Conservation (phyloP, 1,140 invertebrate genomes). For the Pogonomyrmex barbatus region DNA sequence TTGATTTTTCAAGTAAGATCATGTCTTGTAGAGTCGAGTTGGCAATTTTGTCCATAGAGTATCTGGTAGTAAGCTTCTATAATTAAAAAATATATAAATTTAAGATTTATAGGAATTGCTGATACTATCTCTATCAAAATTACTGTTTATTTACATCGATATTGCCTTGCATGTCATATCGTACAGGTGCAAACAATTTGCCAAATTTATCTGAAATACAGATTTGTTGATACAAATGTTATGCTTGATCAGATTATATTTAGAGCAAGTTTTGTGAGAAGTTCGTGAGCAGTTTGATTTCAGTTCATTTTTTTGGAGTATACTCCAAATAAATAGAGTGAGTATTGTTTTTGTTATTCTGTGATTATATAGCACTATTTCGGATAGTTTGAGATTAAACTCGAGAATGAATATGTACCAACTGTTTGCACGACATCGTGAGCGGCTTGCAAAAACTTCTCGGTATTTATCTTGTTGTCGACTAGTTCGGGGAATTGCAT, state of each 20-base stretch:
- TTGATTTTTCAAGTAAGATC: constrained; percentile 87
- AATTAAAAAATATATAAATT: constrained; percentile 58
- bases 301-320: too few relatives aligned
- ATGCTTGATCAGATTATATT: constrained; percentile 3
- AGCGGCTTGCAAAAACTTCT: constrained; percentile 88
- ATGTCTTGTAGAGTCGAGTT: constrained; percentile 89
- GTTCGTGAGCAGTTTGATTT: too few relatives aligned
- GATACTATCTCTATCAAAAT: background rate
- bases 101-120: constrained; percentile 41
- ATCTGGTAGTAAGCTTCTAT: constrained; percentile 89
- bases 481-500: constrained; percentile 79
- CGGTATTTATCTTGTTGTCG: constrained; percentile 88
- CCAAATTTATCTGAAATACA: constrained; percentile 89
- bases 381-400: constrained; percentile 9
- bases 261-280: constrained; percentile 20
- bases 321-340: too few relatives aligned
- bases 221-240: constrained; percentile 21
- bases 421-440: constrained; percentile 87
- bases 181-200: constrained; percentile 90
- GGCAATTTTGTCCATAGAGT: constrained; percentile 85
- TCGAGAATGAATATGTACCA: constrained; percentile 85
- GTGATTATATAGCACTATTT: too few relatives aligned
- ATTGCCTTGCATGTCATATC: constrained; percentile 91
- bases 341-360: too few relatives aligned
- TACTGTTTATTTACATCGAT: constrained; percentile 88